These are phyloP conservation scores for Erebia palarica DNA, from an alignment of 2,888 invertebrate genomes.

Conservation along the genomic window DNA sequence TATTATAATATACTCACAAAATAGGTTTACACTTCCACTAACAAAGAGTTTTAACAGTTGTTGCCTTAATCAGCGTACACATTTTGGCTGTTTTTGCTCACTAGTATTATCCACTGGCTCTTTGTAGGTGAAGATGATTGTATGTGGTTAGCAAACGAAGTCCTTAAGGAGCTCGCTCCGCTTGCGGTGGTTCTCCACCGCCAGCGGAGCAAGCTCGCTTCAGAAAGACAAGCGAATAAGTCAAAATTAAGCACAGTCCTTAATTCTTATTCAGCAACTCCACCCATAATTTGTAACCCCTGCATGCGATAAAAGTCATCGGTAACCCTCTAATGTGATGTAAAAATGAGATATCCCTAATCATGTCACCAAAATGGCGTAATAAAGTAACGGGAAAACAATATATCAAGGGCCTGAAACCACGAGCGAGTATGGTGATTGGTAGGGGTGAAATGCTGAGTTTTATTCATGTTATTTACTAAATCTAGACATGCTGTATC, in stretches of 20 bases:
- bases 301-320: background rate
- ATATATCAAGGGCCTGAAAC: slow-evolving; percentile 7
- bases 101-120: too few species aligned
- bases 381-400: slow-evolving; percentile 1
- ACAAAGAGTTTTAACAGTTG: too few species aligned
- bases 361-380: slow-evolving; percentile 1
- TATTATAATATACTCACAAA: too few species aligned
- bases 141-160: too few species aligned
- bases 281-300: background rate
- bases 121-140: too few species aligned
- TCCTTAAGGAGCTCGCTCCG: too few species aligned
- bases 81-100: too few species aligned
- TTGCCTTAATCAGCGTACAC: too few species aligned
- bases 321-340: slow-evolving; percentile 8
- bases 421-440: background rate
- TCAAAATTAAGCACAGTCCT: background rate
- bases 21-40: too few species aligned
- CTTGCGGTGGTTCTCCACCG: too few species aligned
- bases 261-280: background rate
- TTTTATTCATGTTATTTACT: background rate
- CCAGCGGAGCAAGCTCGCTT: too few species aligned
- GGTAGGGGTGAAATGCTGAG: background rate
- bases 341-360: slow-evolving; percentile 15
- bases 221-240: background rate
- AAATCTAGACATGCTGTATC: background rate